Evolutionary conservation across 1,140 invertebrate genomes (phyloP), one percentile per base, ranked within the genome.

Genomic region (Drosophila punjabiensis): DNA sequence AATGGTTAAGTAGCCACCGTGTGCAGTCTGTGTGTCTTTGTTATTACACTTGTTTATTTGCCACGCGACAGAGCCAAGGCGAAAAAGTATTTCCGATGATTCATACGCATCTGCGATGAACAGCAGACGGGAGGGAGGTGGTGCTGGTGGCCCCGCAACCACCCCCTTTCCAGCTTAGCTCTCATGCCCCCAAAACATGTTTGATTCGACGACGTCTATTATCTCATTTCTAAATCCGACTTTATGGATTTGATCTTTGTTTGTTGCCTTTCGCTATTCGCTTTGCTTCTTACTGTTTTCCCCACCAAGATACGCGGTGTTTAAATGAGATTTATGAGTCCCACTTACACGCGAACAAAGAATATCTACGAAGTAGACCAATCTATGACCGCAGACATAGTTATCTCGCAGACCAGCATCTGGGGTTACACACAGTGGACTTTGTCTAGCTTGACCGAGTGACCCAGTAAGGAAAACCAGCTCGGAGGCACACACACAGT

Each of bases 171-270:
- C 11, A 30, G 8, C 24, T 30, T 62, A 43, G 55, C 37, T 52
- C 47, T 61, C 47, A 45, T 33, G 11, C 32, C 18, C n/a, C 45
- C 13, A 61, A 68, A 78, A 78, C 74, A 77, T 78, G 76, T 70
- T 78, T 69, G 16, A 68, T 43, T 47, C 30, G 52, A 13, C 30
- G 58, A 13, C 30, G 58, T 41, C 16, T 11, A 78, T 78, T 78
- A 78, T 78, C 75, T 78, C 41, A 70, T 78, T 78, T 61, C 37
- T 32, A 70, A 70, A 69, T 62, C 18, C 33, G 16, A 35, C 41
- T 43, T 52, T 16, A n/a, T 48, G 18, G 18, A 43, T 35, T 30
- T n/a, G 18, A 16, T 28, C 32, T 37, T 76, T 55, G 24, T 55
- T 76, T 28, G 35, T 45, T 41, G 24, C 30, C 24, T 52, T 20